These are phyloP conservation scores for Chionis minor DNA, from an alignment of 2,113 vertebrate genomes.

Conservation along the genomic window DNA sequence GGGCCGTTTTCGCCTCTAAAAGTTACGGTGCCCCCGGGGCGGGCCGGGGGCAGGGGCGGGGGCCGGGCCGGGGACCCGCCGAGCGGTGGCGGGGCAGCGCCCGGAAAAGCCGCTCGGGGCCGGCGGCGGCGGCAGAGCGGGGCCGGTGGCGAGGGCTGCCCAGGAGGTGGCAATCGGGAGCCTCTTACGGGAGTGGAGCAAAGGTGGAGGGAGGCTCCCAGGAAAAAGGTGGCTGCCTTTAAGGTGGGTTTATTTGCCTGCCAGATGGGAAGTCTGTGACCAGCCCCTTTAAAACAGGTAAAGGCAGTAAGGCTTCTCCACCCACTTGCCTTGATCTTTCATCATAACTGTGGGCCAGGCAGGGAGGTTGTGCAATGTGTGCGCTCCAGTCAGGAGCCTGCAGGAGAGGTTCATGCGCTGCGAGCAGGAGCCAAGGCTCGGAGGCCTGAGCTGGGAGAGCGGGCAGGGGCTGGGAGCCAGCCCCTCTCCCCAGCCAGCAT, in stretches of 20 bases:
- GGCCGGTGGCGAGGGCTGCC: neutral
- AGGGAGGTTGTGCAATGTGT: conserved; percentile 51
- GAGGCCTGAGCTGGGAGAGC: neutral
- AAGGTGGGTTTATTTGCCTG: conserved; percentile 70
- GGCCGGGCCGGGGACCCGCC: too few species aligned
- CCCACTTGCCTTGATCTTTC: conserved; percentile 64
- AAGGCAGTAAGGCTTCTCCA: conserved; percentile 62
- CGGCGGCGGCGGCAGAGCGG: too few species aligned
- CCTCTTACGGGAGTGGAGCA: conserved; percentile 23
- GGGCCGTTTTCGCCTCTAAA: neutral
- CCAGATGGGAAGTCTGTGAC: conserved; percentile 67
- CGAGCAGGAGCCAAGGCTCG: neutral
- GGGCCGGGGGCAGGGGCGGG: too few species aligned
- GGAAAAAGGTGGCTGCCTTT: conserved; percentile 53
- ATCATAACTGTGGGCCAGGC: conserved; percentile 59
- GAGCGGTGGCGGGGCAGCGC: too few species aligned
- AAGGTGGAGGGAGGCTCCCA: conserved; percentile 63
- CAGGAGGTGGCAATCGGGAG: conserved; percentile 54
- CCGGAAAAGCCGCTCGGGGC: too few species aligned
- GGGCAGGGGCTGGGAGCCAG: neutral
- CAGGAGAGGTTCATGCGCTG: conserved; percentile 13
- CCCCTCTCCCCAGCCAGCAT: neutral
- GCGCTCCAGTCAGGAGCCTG: conserved; percentile 28
- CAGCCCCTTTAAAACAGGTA: conserved; percentile 68
- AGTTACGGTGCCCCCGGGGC: too few species aligned